These are phyloP conservation scores for Etia nguti DNA, from an alignment of 2,113 vertebrate species.

Conservation along the genomic window DNA sequence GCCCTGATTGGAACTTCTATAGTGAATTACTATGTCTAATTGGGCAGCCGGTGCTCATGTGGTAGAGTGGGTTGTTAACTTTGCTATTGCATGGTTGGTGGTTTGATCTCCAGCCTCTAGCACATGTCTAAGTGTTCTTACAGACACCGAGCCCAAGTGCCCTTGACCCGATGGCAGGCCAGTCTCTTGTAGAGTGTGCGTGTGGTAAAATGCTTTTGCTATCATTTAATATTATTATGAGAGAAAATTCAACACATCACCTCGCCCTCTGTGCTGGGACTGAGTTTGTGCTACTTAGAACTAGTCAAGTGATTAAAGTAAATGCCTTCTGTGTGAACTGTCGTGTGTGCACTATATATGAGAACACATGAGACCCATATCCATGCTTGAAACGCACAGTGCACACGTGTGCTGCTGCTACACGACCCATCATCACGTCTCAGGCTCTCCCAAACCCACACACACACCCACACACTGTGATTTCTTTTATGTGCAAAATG, in stretches of 20 bases:
- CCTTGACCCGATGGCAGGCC: not conserved
- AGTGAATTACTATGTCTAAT: not conserved
- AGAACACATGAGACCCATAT: not conserved
- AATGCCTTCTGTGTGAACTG: not conserved
- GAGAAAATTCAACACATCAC: not conserved
- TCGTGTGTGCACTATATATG: not conserved
- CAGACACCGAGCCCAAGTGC: not conserved
- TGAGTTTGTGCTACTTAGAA: not conserved
- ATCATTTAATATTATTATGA: not conserved
- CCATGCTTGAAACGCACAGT: not conserved
- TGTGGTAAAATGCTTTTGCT: not conserved
- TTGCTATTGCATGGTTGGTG: not conserved
- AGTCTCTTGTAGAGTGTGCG: not conserved
- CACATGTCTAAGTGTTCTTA: not conserved
- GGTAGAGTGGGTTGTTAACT: not conserved
- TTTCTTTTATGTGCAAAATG: not conserved
- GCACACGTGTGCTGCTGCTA: not conserved
- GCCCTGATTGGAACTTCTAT: not conserved
- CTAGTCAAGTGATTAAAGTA: not conserved
- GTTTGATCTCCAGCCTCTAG: not conserved
- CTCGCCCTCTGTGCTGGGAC: not conserved
- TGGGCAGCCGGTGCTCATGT: not conserved
- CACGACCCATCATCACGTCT: constrained; percentile 1
- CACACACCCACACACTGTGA: not conserved
- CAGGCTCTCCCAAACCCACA: not conserved